Base-by-base conservation (phyloP, 1,140 invertebrate species). In the Bombus cullumanus region DNA sequence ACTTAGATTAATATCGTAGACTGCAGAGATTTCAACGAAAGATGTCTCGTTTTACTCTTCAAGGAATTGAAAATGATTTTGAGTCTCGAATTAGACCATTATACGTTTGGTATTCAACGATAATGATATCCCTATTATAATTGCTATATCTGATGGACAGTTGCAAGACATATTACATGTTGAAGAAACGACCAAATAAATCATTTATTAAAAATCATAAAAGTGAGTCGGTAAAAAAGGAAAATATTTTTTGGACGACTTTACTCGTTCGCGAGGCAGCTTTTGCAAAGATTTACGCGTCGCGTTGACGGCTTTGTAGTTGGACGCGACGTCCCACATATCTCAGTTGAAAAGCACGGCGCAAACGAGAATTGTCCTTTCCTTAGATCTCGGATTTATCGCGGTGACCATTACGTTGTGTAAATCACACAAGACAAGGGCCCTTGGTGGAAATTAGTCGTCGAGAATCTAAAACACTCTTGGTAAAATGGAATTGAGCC, bases 261-360 rank as follows among this genome's bases (percentile, higher is more conserved):
- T 79, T 73, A 73, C 66, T 91, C 81, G 78, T 69, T 88, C 77
- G 41, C 83, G 78, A 64, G 74, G 39, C 57, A 68, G 76, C 69
- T 74, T 73, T 82, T 62, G 31, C 47, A 37, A 85, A 92, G 91
- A 93, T 92, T 93, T 93, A 93, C 86, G 90, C 59, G 31, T 64
- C 64, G 66, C 91, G 91, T 89, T 92, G 92, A 92, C 89, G 88
- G 92, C 90, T 93, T 94, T 94, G 92, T 93, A 91, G 90, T 91
- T 90, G 86, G 74, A 90, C 90, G 76, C 91, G 87, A 86, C 88
- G 80, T 90, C 74, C 80, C 88, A 84, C 89, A 89, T 92, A 92
- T 90, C 85, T 92, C 91, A 87, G 79, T 71, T 72, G n/a, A 73
- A 85, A 85, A 81, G 64, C 80, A 69, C 82, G 73, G 37, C 85